Percentiles rank a stretch among this genome's conserved stretches.
phyloP scores from a whole-genome alignment of 2,113 vertebrate genomes.

The Ochotona curzoniae region DNA sequence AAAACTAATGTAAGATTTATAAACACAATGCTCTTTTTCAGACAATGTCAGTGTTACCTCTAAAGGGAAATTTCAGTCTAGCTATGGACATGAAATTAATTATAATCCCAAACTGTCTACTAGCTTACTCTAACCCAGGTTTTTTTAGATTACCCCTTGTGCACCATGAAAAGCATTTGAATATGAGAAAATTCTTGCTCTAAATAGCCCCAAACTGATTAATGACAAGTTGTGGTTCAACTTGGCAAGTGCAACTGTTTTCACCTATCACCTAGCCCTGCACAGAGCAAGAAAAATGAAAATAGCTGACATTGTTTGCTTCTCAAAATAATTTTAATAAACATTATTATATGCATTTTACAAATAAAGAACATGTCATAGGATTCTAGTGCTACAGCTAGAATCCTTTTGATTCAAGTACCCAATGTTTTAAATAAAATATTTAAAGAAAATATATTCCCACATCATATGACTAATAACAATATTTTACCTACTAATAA shows the following conservation, averaged over 20 bases:
- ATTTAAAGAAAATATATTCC: background rate
- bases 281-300: background rate
- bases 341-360: background rate
- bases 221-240: background rate
- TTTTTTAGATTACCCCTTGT: background rate
- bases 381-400: background rate
- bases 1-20: background rate
- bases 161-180: background rate
- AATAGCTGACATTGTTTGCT: background rate
- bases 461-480: background rate
- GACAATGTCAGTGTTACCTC: constrained; percentile 19
- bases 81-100: constrained; percentile 39
- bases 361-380: constrained; percentile 9
- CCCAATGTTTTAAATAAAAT: background rate
- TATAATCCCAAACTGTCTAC: background rate
- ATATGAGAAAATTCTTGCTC: background rate
- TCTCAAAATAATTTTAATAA: background rate
- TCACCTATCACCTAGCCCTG: background rate
- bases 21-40: background rate
- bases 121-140: constrained; percentile 5
- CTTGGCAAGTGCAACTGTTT: background rate
- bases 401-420: background rate
- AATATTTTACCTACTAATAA: background rate
- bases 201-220: background rate
- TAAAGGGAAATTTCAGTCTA: constrained; percentile 23